Percentiles rank a stretch among this genome's conserved stretches.
phyloP scores from a whole-genome alignment of 37 sponge, comb jelly and placozoan species.

The Beroe ovata region DNA sequence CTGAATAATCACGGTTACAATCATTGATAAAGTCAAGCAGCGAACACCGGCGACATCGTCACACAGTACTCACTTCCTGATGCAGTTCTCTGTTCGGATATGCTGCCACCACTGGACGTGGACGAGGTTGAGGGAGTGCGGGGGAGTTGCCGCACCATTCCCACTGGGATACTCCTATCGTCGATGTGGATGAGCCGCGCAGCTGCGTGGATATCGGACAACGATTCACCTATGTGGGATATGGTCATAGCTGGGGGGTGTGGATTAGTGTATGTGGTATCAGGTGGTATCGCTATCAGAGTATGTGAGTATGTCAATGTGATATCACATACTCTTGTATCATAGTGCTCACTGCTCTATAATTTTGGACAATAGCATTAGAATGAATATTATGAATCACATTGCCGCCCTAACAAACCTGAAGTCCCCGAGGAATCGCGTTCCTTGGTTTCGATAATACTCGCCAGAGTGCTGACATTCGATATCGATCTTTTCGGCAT shows the following conservation, averaged over 20 bases:
- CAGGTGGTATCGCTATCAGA: too few species aligned
- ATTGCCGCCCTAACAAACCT: too few species aligned
- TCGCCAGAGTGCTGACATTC: neutral
- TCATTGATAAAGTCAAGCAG: neutral
- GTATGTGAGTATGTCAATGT: too few species aligned
- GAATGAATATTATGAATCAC: too few species aligned
- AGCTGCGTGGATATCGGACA: constrained; percentile 28
- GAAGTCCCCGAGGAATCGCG: constrained; percentile 57
- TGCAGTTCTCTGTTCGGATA: constrained; percentile 12
- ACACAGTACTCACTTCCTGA: too few species aligned
- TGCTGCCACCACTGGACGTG: neutral
- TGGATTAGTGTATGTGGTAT: too few species aligned
- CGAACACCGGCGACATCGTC: too few species aligned
- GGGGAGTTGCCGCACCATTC: constrained; percentile 17
- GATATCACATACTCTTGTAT: too few species aligned
- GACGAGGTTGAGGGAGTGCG: neutral
- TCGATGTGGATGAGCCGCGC: neutral
- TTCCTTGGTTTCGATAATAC: constrained; percentile 59
- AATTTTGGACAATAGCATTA: too few species aligned
- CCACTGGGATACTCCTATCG: neutral
- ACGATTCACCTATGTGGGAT: constrained; percentile 55
- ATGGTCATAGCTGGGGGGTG: too few species aligned
- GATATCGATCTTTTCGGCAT: constrained; percentile 30
- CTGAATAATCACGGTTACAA: neutral
- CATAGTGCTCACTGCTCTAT: too few species aligned